phyloP scores from a whole-genome alignment of 2,888 invertebrate species.

The Ectemnius lituratus region DNA sequence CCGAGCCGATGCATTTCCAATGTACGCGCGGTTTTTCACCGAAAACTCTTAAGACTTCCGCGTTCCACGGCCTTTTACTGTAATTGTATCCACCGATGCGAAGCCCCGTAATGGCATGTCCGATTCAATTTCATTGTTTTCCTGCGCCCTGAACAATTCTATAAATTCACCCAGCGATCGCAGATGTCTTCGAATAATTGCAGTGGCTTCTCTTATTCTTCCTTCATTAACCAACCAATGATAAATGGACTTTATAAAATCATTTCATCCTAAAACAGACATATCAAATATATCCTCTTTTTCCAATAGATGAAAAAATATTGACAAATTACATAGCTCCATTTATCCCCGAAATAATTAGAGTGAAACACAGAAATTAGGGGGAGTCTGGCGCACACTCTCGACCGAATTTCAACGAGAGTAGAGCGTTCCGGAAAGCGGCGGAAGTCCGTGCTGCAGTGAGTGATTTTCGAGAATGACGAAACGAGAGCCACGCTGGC shows the following conservation, averaged over 20 bases:
- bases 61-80: neutral
- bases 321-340: too few species aligned
- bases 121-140: slow-evolving; percentile 2
- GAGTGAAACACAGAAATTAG: too few species aligned
- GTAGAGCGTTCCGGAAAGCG: neutral
- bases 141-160: neutral
- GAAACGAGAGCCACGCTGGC: slow-evolving; percentile 11
- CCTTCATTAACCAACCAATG: neutral
- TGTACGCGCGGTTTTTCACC: neutral
- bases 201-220: neutral
- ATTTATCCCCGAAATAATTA: too few species aligned
- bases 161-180: too few species aligned
- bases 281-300: too few species aligned
- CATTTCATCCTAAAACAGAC: too few species aligned
- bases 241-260: too few species aligned
- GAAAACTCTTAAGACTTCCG: neutral
- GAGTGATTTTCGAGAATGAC: slow-evolving; percentile 23
- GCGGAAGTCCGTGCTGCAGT: neutral
- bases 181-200: too few species aligned
- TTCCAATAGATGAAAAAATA: too few species aligned
- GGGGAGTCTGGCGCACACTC: too few species aligned
- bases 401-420: too few species aligned
- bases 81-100: neutral
- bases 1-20: neutral
- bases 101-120: slow-evolving; percentile 3